Evolutionary conservation across 2,113 vertebrate genomes (phyloP), one percentile per base, ranked within the genome.

Genomic region (Etheostoma spectabile): DNA sequence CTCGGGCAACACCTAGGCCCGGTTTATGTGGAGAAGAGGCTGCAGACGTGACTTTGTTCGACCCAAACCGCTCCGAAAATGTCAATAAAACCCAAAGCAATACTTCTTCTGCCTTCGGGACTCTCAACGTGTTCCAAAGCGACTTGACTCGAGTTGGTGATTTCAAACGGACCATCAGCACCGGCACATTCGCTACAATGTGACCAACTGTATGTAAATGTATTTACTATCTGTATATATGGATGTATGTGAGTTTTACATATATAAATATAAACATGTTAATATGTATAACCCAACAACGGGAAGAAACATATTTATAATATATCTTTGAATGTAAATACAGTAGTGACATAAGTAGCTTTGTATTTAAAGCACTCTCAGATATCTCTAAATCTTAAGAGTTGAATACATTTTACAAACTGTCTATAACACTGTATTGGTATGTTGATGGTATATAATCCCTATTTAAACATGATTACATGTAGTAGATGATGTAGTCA

Each of bases 241-340:
- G 69, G 57, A 67, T 74, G 69, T 83, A 30, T 74, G 86, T 81
- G 59, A 65, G 70, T 86, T 88, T 86, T 78, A 3, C 65, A 60
- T 61, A 69, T 73, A 78, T 60, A 86, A 68, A 85, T 76, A 79
- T 71, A 74, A 65, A 86, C 57, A 83, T 82, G 71, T 85, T 69
- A 62, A 62, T 88, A 80, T 87, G 53, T 85, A 79, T 71, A 80
- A 80, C 59, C 63, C 51, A 33, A 12, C 30, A 27, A 22, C 3
- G 6, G 66, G 27, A 55, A 80, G 53, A 77, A 57, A 15, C 55
- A 3, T 64, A 82, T 88, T 85, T 84, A 80, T 88, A 65, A 66
- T 72, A 14, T 77, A 75, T 83, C 60, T 85, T 68, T 80, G 64
- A 78, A 87, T 92, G 90, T 88, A 90, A 74, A 90, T 84, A 87